phyloP scores from a whole-genome alignment of 92 coral and sea anemone species.

The Epizoanthus stellaris region DNA sequence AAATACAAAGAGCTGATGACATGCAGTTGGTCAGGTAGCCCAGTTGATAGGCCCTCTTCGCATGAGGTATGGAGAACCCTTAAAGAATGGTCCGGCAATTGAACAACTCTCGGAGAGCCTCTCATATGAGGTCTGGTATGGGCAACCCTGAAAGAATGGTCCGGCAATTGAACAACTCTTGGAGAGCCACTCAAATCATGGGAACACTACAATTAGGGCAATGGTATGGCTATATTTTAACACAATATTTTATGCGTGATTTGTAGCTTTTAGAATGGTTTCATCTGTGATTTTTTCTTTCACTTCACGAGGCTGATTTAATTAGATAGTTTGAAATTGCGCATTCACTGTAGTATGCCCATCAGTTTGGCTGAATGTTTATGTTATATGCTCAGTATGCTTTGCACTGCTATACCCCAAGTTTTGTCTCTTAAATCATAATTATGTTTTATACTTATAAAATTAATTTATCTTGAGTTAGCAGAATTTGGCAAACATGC shows the following conservation, averaged over 20 bases:
- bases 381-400: too few species aligned
- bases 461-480: too few species aligned
- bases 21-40: slow-evolving; percentile 82
- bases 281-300: background rate
- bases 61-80: slow-evolving; percentile 52
- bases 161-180: background rate
- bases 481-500: too few species aligned
- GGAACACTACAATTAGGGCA: background rate
- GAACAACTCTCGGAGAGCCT: background rate
- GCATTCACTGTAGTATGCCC: background rate
- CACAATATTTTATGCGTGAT: background rate
- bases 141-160: too few species aligned
- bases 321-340: background rate
- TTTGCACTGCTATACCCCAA: too few species aligned
- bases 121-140: background rate
- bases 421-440: too few species aligned
- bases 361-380: background rate
- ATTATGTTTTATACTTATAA: too few species aligned
- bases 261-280: slow-evolving; percentile 8
- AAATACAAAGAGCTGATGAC: slow-evolving; percentile 91
- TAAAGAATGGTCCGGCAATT: slow-evolving; percentile 48
- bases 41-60: slow-evolving; percentile 79
- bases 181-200: background rate
- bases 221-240: slow-evolving; percentile 10
- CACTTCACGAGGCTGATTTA: background rate